Base-by-base conservation (phyloP, 2,888 invertebrate genomes). In the Lysandra bellargus region DNA sequence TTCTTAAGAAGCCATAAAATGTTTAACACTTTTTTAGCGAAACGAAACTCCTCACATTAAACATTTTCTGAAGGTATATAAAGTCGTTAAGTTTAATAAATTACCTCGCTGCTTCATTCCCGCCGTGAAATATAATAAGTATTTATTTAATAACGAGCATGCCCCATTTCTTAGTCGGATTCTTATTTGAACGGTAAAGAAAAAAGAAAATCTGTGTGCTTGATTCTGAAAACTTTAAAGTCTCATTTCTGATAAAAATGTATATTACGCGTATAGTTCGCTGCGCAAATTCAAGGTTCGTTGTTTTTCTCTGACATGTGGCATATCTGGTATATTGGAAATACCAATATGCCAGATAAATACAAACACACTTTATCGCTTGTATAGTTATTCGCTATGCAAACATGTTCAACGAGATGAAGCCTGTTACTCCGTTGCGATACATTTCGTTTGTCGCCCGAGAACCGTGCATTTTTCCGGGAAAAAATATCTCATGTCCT, bases 71-170 rank as follows among this genome's bases (percentile, higher is more conserved):
- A 69, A 69, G 69, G 33, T 69, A 69, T 69, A 69, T 30, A 30
- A 69, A 69, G 69, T 69, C 69, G 69, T 69, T 69, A 69, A 69
- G 69, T 69, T 69, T 6, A 69, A 69, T 69, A 69, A 69, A 69
- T 69, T 69, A 33, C 69, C 33, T 69, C 33, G 69, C 69, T 14
- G 14, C 69, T 7, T 61, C 61, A 23, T 64, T 23, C 23, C 37
- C 7, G 69, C 30, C 33, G 23, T 69, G 37, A 37, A 69, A 69
- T 69, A 69, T 69, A 69, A 69, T 69, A 69, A 69, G 69, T 69
- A 17, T 69, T 69, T 37, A 69, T 69, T 69, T 69, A 69, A 69
- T 69, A 69, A 69, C 69, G 5, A 33, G 69, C 69, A 69, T 69
- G 17, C 4, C 37, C 69, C 4, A 33, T 33, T 17, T 14, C 33